phyloP scores from a whole-genome alignment of 1,140 invertebrate genomes.

The Agrilus planipennis region DNA sequence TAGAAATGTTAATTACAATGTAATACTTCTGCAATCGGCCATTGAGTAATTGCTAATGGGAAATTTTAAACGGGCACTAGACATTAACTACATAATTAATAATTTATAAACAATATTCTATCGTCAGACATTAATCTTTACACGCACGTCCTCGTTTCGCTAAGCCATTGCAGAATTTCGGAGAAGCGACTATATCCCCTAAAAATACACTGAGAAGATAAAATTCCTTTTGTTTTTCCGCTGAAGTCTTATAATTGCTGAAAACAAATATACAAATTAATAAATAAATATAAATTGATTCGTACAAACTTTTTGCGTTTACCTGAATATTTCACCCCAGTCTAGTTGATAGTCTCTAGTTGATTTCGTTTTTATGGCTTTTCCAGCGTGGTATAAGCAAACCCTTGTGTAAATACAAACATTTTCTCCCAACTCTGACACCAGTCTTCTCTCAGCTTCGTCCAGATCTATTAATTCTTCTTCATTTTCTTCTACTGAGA shows the following conservation, averaged over 20 bases:
- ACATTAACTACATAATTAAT: constrained; percentile 5
- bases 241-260: constrained; percentile 64
- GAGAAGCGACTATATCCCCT: constrained; percentile 67
- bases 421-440: constrained; percentile 51
- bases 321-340: constrained; percentile 58
- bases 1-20: neutral
- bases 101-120: too few relatives aligned
- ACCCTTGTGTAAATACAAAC: constrained; percentile 60
- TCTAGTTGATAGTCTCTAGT: constrained; percentile 35
- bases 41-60: neutral
- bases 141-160: constrained; percentile 52
- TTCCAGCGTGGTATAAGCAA: constrained; percentile 51
- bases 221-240: constrained; percentile 60
- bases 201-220: constrained; percentile 72
- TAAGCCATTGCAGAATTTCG: constrained; percentile 61
- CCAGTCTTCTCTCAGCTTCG: constrained; percentile 56
- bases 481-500: constrained; percentile 20
- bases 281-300: neutral
- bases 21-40: neutral
- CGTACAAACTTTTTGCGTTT: constrained; percentile 14
- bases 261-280: constrained; percentile 27
- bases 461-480: constrained; percentile 44
- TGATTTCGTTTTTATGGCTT: constrained; percentile 32
- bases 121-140: constrained; percentile 24
- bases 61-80: neutral